Evolutionary conservation across 2,797 vertebrate species (phyloP).

Genomic region (Sebastes taczanowskii): DNA sequence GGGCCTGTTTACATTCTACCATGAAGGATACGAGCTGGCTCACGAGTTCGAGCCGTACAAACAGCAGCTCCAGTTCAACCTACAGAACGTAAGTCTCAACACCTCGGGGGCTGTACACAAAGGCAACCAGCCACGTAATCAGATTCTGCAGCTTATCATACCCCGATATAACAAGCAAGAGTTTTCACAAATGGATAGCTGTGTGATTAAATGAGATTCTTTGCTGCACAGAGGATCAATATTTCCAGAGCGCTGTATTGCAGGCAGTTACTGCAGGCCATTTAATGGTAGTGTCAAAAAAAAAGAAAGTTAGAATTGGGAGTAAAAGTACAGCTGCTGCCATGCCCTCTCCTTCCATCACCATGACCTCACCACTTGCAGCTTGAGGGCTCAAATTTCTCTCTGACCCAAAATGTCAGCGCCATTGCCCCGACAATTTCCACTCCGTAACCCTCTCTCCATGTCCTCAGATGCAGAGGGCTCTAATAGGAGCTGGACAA

Average conservation of each 20-base stretch:
- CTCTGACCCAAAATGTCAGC: conserved; percentile 56
- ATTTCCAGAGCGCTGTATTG: conserved; percentile 49
- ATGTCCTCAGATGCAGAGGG: conserved; percentile 37
- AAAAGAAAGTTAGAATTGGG: conserved; percentile 30
- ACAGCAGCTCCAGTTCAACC: conserved; percentile 97
- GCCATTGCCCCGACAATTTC: conserved; percentile 45
- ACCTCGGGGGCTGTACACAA: conserved; percentile 40
- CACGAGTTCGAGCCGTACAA: conserved; percentile 98
- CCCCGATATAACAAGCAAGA: conserved; percentile 50
- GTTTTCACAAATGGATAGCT: conserved; percentile 59
- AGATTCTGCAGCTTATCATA: conserved; percentile 67
- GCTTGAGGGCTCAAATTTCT: conserved; percentile 57
- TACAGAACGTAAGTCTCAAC: conserved; percentile 92
- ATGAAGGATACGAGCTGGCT: conserved; percentile 97
- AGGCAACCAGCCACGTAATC: conserved; percentile 61
- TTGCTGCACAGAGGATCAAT: conserved; percentile 50
- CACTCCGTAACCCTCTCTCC: conserved; percentile 29
- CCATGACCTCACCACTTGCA: conserved; percentile 48
- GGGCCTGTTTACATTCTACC: conserved; percentile 99
- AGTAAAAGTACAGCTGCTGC: conserved; percentile 48
- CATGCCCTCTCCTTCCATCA: conserved; percentile 32
- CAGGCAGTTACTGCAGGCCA: conserved; percentile 46
- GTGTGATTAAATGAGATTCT: conserved; percentile 56
- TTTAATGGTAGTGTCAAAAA: conserved; percentile 52
- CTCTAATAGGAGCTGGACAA: conserved; percentile 38